Percentiles rank a stretch among this genome's conserved stretches.
phyloP scores from a whole-genome alignment of 2,113 vertebrate species.

The Bombycilla garrulus region DNA sequence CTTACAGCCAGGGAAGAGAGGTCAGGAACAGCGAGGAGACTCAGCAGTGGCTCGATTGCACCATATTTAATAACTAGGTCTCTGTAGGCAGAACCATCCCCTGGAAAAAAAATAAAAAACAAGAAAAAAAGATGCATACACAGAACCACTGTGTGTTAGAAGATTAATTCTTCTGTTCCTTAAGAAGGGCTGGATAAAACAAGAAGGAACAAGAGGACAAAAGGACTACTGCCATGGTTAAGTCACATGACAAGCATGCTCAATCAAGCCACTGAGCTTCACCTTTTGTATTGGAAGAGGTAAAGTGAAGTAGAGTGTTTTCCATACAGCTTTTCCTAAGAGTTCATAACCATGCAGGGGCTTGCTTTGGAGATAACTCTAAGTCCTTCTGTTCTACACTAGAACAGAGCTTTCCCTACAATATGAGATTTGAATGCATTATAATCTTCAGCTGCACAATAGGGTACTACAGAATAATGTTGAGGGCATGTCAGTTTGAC shows the following conservation, averaged over 20 bases:
- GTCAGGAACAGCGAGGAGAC: slow-evolving; percentile 80
- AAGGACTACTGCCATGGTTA: background rate
- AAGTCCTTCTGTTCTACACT: background rate
- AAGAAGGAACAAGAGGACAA: background rate
- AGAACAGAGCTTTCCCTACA: background rate
- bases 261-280: background rate
- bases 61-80: slow-evolving; percentile 91
- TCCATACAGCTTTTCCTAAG: background rate
- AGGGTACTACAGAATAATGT: background rate
- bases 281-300: background rate
- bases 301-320: background rate
- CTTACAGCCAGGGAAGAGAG: slow-evolving; percentile 85
- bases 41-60: slow-evolving; percentile 80
- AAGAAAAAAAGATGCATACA: background rate
- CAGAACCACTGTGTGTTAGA: background rate
- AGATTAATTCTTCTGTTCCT: background rate
- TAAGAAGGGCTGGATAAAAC: background rate
- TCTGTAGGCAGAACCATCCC: slow-evolving; percentile 86
- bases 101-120: slow-evolving; percentile 57
- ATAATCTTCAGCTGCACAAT: background rate
- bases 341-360: background rate
- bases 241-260: background rate
- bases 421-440: background rate
- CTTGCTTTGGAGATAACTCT: background rate
- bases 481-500: background rate